These are phyloP conservation scores for Tetranychus piercei DNA, from an alignment of 2,888 invertebrate species.

Conservation along the genomic window DNA sequence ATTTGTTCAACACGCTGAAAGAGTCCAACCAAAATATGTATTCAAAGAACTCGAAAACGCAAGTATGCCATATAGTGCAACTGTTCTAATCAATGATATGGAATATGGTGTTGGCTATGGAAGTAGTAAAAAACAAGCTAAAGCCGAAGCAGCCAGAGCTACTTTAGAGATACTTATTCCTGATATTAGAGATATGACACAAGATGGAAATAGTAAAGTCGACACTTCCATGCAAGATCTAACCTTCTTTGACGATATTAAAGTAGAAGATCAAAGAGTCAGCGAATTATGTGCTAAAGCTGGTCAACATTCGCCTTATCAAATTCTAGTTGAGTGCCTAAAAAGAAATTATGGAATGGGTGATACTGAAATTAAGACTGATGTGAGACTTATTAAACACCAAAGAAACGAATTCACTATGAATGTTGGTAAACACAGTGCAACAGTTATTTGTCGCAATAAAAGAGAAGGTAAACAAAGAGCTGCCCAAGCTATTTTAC, in stretches of 20 bases:
- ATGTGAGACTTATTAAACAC: constrained; percentile 65
- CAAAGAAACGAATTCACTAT: constrained; percentile 85
- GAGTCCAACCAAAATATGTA: constrained; percentile 78
- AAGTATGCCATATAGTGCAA: constrained; percentile 77
- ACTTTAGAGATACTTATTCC: constrained; percentile 80
- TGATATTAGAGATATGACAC: constrained; percentile 51
- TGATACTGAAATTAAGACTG: constrained; percentile 66
- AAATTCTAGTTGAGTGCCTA: constrained; percentile 72
- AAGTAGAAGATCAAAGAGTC: constrained; percentile 80
- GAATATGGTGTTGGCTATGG: constrained; percentile 86
- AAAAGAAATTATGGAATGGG: constrained; percentile 79
- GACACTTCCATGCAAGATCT: constrained; percentile 30
- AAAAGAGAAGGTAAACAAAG: constrained; percentile 89
- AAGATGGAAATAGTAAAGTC: constrained; percentile 28
- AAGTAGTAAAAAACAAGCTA: constrained; percentile 85
- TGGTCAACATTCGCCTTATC: constrained; percentile 84
- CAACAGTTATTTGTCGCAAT: constrained; percentile 74
- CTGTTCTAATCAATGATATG: constrained; percentile 73
- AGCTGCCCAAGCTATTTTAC: constrained; percentile 80
- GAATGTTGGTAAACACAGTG: constrained; percentile 77
- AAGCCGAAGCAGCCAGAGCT: constrained; percentile 72
- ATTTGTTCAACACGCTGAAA: constrained; percentile 82
- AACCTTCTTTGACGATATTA: constrained; percentile 69
- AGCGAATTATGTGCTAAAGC: constrained; percentile 87
- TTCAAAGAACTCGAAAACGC: constrained; percentile 84